Evolutionary conservation across 2,797 vertebrate species (phyloP).

Genomic region (Tenualosa thibaudeaui): DNA sequence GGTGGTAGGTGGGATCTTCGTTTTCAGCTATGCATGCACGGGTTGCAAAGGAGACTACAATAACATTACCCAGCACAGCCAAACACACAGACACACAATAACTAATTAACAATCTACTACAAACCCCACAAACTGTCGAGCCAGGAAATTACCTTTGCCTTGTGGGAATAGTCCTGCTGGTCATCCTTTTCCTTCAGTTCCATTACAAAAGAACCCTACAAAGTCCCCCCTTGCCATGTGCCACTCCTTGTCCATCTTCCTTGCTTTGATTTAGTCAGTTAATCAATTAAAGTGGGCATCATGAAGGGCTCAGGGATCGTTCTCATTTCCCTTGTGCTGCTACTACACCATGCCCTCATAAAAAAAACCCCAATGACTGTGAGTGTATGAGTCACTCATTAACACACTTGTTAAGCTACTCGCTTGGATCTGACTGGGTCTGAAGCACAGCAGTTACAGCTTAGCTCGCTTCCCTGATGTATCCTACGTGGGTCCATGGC

Average conservation of each 20-base stretch:
- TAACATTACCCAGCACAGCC: not conserved
- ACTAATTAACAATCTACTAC: not conserved
- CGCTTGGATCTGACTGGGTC: not conserved
- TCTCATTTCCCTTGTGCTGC: not conserved
- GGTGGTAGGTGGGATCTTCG: not conserved
- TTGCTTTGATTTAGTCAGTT: not conserved
- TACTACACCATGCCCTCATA: not conserved
- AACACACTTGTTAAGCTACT: not conserved
- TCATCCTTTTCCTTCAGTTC: not conserved
- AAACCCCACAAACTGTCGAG: not conserved
- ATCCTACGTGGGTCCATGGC: not conserved
- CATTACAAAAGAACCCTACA: not conserved
- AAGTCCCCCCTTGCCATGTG: not conserved
- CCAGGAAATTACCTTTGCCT: not conserved
- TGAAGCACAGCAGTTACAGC: not conserved
- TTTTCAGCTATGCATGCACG: not conserved
- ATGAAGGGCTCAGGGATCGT: not conserved
- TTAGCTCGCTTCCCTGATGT: not conserved
- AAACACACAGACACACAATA: not conserved
- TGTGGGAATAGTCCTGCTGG: not conserved
- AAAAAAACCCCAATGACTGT: not conserved
- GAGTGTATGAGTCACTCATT: conserved; percentile 2
- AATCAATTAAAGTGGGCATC: not conserved
- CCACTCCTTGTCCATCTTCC: not conserved
- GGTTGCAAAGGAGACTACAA: not conserved